Conservation (phyloP, 2,888 invertebrate genomes). For the Drosophila yooni region DNA sequence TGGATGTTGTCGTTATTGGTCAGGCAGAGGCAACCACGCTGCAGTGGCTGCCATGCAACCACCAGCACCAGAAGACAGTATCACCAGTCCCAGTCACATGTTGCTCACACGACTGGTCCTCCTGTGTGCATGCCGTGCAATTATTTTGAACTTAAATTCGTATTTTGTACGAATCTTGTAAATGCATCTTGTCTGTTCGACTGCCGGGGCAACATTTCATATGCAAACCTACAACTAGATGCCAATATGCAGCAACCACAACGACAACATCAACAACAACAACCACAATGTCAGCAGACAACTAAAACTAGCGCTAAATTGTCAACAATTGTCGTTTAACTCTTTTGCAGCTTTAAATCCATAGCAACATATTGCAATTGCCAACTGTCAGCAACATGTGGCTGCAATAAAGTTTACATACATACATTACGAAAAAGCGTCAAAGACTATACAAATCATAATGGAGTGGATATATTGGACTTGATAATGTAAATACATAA, state of each 20-base stretch:
- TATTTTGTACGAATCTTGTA: slow-evolving; percentile 80
- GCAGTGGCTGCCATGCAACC: slow-evolving; percentile 18
- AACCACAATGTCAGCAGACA: slow-evolving; percentile 28
- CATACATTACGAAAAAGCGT: not conserved
- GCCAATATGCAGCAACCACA: slow-evolving; percentile 30
- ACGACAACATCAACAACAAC: slow-evolving; percentile 8
- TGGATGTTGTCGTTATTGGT: slow-evolving; percentile 63
- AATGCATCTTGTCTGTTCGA: slow-evolving; percentile 75
- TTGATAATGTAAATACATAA: not conserved
- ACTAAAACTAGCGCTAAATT: slow-evolving; percentile 65
- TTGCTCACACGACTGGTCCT: slow-evolving; percentile 64
- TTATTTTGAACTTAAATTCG: slow-evolving; percentile 82
- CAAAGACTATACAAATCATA: not conserved
- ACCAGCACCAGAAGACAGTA: not conserved
- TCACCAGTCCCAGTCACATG: slow-evolving; percentile 37
- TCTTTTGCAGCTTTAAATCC: slow-evolving; percentile 14
- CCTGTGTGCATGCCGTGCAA: slow-evolving; percentile 78
- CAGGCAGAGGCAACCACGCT: slow-evolving; percentile 40
- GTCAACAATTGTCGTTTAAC: slow-evolving; percentile 68
- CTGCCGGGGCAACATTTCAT: slow-evolving; percentile 59
- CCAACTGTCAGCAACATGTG: slow-evolving; percentile 36
- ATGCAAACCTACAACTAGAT: slow-evolving; percentile 59
- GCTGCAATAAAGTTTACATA: slow-evolving; percentile 12
- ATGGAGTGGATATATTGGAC: not conserved
- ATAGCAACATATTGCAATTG: slow-evolving; percentile 40